Evolutionary conservation across 1,140 invertebrate genomes (phyloP).

Genomic region (Drosophila mauritiana): DNA sequence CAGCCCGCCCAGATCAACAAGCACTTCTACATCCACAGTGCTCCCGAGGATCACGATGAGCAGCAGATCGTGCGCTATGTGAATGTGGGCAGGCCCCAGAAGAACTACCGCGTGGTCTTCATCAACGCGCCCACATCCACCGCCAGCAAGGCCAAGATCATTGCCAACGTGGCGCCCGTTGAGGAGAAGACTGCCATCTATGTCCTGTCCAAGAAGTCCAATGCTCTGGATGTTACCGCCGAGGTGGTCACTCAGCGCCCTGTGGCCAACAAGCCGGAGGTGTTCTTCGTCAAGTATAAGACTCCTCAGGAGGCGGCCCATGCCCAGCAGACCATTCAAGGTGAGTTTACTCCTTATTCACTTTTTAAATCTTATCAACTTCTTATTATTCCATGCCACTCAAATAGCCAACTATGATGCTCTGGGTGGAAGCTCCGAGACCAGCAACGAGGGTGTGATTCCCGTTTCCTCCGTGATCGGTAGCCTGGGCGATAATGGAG

Average conservation of each 20-base stretch:
- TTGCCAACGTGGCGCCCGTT: conserved; percentile 88
- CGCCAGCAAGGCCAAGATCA: conserved; percentile 87
- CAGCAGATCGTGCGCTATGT: conserved; percentile 84
- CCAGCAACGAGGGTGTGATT: conserved; percentile 69
- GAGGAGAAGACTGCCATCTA: conserved; percentile 94
- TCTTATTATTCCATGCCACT: neutral
- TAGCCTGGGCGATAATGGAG: conserved; percentile 67
- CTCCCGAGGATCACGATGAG: conserved; percentile 88
- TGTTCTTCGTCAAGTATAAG: conserved; percentile 91
- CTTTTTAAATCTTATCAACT: neutral
- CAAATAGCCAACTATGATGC: conserved; percentile 74
- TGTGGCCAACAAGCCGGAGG: conserved; percentile 88
- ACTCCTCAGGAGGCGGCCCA: conserved; percentile 87
- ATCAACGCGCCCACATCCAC: conserved; percentile 92
- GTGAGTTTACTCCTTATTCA: conserved; percentile 28
- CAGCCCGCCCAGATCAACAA: conserved; percentile 89
- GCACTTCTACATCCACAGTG: conserved; percentile 91
- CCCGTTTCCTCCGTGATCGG: conserved; percentile 74
- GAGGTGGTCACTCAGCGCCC: conserved; percentile 78
- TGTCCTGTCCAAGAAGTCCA: conserved; percentile 90
- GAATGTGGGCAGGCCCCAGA: conserved; percentile 87
- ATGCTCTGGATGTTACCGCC: conserved; percentile 70
- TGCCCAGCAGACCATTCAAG: conserved; percentile 81
- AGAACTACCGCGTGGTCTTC: conserved; percentile 94
- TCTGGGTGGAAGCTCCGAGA: conserved; percentile 64